Evolutionary conservation across 2,888 invertebrate genomes (phyloP), one percentile per base, ranked within the genome.

Genomic region (Sylvicola cinctus): DNA sequence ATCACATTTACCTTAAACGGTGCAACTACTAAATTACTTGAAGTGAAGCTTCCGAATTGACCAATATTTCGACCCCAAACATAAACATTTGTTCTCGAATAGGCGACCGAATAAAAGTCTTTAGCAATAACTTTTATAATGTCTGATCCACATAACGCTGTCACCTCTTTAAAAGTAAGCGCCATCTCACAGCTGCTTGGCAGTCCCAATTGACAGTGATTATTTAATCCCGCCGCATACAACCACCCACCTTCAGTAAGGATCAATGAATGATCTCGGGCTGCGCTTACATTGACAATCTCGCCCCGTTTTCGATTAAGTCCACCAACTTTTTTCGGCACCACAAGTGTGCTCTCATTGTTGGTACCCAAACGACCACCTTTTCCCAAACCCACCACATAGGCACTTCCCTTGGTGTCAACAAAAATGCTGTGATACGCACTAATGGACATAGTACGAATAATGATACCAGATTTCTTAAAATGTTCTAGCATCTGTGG

Each of bases 11-110:
- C n/a, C n/a, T n/a, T n/a, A n/a, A n/a, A n/a, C n/a, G n/a, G n/a
- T n/a, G n/a, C n/a, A n/a, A n/a, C n/a, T n/a, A n/a, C n/a, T n/a
- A n/a, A n/a, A n/a, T n/a, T n/a, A n/a, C n/a, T n/a, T n/a, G 27
- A 5, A 8, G 4, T 8, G 4, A 12, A 12, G 29, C 49, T 36
- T 2, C 83, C 84, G 45, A 87, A 57, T 48, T 88, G 87, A 1
- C 88, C 88, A 34, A 70, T 65, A 58, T 88, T 83, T 3, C 70
- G 60, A 2, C 88, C 88, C 74, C 80, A 87, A 0, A 79, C 74
- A 51, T 70, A 83, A 1, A 84, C 54, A 2, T 62, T 63, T 17
- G 62, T 52, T 1, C 53, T 38, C 50, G 70, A 66, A 68, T 76
- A 66, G 11, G 68, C 69, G 2, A 78, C 70, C 0, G 77, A 74